Conservation (phyloP, 2,888 invertebrate genomes). For the Aelia acuminata region DNA sequence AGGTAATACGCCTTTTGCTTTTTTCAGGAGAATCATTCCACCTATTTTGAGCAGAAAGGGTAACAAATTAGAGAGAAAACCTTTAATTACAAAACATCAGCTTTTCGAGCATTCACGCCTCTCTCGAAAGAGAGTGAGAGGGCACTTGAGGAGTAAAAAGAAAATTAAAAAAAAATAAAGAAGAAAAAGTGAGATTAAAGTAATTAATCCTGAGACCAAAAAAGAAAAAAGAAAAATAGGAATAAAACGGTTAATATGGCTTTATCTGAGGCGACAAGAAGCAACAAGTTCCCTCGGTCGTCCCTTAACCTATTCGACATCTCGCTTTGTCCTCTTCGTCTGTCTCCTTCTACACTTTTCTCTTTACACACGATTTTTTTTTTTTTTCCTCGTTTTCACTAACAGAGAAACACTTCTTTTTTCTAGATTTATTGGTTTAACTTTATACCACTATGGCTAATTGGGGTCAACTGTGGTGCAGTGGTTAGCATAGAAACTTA, state of each 20-base stretch:
- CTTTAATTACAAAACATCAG: conserved; percentile 2
- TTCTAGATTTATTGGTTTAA: no score
- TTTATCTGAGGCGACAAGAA: conserved; percentile 50
- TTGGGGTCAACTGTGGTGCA: no score
- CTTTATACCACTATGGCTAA: no score
- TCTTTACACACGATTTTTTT: background rate
- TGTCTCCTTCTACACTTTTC: background rate
- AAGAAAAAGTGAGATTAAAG: background rate
- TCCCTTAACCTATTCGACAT: background rate
- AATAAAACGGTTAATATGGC: conserved; percentile 49
- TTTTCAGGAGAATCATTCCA: conserved; percentile 7
- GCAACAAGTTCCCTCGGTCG: conserved; percentile 21
- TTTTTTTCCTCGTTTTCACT: background rate
- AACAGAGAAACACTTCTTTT: background rate
- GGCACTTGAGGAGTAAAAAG: background rate
- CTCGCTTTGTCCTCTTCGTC: background rate
- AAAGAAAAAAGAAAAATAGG: conserved; percentile 39
- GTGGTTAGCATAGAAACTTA: no score
- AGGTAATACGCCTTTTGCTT: no score
- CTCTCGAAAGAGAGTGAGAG: background rate
- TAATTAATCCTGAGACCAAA: conserved; percentile 21
- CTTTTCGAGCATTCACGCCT: conserved; percentile 12
- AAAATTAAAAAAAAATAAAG: conserved; percentile 46
- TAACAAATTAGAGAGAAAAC: background rate
- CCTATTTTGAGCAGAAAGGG: background rate